phyloP scores from a whole-genome alignment of 2,113 vertebrate genomes.

The Scomber japonicus region DNA sequence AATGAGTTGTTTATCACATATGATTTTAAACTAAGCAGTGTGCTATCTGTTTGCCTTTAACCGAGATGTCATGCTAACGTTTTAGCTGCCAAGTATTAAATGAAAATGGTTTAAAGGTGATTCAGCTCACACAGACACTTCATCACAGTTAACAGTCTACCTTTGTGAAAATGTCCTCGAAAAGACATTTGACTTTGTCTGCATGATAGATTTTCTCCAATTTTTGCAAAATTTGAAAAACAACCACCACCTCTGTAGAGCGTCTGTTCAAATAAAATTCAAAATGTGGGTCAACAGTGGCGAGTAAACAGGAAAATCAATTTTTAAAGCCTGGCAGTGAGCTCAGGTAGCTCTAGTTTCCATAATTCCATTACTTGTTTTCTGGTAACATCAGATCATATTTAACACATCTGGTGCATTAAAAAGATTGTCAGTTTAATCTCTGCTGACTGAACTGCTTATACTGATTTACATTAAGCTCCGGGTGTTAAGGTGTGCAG shows the following conservation, averaged over 20 bases:
- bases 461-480: slow-evolving; percentile 20
- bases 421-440: slow-evolving; percentile 31
- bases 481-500: neutral
- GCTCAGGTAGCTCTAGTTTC: neutral
- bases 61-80: slow-evolving; percentile 25
- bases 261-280: neutral
- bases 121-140: neutral
- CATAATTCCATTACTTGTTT: neutral
- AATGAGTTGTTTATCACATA: slow-evolving; percentile 25
- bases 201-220: too few species aligned
- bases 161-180: neutral
- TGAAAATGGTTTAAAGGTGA: neutral
- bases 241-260: neutral
- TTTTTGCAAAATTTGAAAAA: neutral
- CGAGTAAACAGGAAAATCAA: neutral
- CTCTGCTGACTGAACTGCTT: slow-evolving; percentile 10
- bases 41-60: slow-evolving; percentile 20
- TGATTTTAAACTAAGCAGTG: slow-evolving; percentile 14
- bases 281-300: neutral
- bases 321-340: neutral
- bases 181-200: neutral
- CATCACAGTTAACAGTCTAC: neutral
- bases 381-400: neutral
- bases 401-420: slow-evolving; percentile 27
- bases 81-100: neutral